Conservation (phyloP, 1,140 invertebrate species). For the Chlorops oryzae region DNA sequence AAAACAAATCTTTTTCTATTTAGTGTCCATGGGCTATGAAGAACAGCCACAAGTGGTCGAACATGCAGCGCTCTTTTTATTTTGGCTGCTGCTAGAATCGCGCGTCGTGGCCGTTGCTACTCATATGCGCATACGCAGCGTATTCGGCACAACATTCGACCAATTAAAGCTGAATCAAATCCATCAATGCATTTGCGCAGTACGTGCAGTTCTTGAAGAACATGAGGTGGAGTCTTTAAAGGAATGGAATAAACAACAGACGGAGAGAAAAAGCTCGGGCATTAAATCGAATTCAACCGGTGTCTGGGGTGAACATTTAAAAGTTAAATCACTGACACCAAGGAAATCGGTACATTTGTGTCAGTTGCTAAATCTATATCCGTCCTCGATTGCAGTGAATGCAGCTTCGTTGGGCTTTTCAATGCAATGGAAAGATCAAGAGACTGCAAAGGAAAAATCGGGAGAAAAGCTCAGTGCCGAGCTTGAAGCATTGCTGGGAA, state of each 20-base stretch:
- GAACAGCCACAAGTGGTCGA: slow-evolving; percentile 42
- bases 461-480: slow-evolving; percentile 46
- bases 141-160: slow-evolving; percentile 40
- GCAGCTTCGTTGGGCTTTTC: slow-evolving; percentile 18
- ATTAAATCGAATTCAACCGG: too few species aligned
- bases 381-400: slow-evolving; percentile 1
- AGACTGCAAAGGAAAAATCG: slow-evolving; percentile 44
- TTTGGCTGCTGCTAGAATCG: slow-evolving; percentile 38
- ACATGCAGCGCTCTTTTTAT: slow-evolving; percentile 35
- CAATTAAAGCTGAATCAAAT: slow-evolving; percentile 29
- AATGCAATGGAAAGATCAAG: slow-evolving; percentile 41
- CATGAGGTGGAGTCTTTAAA: slow-evolving; percentile 27
- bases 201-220: slow-evolving; percentile 29
- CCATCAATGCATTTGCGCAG: slow-evolving; percentile 24
- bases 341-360: too few species aligned
- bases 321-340: slow-evolving; percentile 16
- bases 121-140: slow-evolving; percentile 27
- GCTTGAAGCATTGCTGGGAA: slow-evolving; percentile 34
- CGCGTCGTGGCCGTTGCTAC: slow-evolving; percentile 33
- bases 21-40: slow-evolving; percentile 43
- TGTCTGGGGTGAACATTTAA: slow-evolving; percentile 35
- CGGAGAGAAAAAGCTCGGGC: background rate
- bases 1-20: too few species aligned
- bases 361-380: slow-evolving; percentile 9
- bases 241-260: slow-evolving; percentile 20